Evolutionary conservation across 2,113 vertebrate species (phyloP), one percentile per base, ranked within the genome.

Genomic region (Mesoclemmys tuberculata): DNA sequence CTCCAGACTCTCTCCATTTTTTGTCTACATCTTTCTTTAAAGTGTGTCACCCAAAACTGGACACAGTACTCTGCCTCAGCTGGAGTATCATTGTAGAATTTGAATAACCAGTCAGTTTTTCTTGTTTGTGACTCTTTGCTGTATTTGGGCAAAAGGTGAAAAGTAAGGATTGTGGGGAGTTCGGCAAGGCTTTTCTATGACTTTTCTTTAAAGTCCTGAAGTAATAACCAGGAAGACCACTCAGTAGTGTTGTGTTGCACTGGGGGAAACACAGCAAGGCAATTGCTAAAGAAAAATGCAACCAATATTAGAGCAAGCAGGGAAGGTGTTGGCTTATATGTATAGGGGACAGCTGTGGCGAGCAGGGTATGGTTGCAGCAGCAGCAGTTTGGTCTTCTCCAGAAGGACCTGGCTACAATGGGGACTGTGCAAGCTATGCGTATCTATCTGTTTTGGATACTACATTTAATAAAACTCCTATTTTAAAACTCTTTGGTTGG

Each of bases 61-160:
- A 8, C 11, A 49, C 11, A 11, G 11, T 49, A 49, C 48, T 49
- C 48, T 49, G 48, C 48, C 7, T 49, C 48, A 49, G 48, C 48
- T 49, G 48, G 48, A 49, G 11, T 85, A 74, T 79, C n/a, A 22
- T 21, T 12, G 75, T 79, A 80, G 49, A n/a, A 22, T 52, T 8
- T 80, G 82, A 87, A 58, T 94, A 29, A 94, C 84, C 49, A 77
- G 94, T 54, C 93, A 87, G 96, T 88, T 91, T 84, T 93, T 93
- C 83, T 41, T 44, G 38, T 75, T 44, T 75, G 74, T 46, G 74
- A 26, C 92, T 95, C 95, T 96, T 94, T 87, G 96, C 88, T 68
- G 68, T 94, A 89, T 93, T 92, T 90, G 95, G 85, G 79, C 85
- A 38, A 29, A 80, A 89, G 54, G 54, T 55, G 54, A 55, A 55